phyloP scores from a whole-genome alignment of 2,113 vertebrate species.

The Centropus unirufus region DNA sequence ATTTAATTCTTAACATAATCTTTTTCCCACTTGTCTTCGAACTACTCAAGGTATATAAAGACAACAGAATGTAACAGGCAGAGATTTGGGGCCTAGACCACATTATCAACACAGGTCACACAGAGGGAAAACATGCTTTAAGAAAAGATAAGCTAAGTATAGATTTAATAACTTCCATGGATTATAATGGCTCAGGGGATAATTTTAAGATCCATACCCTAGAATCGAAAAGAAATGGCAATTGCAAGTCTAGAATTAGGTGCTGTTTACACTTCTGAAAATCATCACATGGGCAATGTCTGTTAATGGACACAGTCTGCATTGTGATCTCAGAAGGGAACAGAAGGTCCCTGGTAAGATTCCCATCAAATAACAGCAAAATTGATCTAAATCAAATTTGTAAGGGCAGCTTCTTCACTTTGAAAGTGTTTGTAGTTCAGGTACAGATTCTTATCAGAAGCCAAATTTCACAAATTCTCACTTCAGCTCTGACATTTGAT shows the following conservation, averaged over 20 bases:
- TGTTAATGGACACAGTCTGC: background rate
- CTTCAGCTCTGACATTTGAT: background rate
- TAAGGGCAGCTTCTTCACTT: background rate
- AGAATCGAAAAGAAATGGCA: background rate
- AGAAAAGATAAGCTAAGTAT: background rate
- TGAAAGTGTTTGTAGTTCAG: background rate
- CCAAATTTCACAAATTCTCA: background rate
- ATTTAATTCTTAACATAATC: conserved; percentile 16
- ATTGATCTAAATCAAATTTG: background rate
- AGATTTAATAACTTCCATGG: background rate
- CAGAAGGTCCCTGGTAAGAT: background rate
- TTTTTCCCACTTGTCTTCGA: background rate
- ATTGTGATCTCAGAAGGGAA: background rate
- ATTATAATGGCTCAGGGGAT: background rate
- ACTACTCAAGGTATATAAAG: conserved; percentile 1
- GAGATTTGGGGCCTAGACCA: background rate
- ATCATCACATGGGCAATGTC: background rate
- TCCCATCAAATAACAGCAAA: background rate
- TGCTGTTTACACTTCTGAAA: background rate
- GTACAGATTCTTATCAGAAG: background rate
- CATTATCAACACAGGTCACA: background rate
- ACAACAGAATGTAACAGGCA: background rate
- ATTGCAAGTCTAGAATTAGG: background rate
- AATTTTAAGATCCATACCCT: background rate
- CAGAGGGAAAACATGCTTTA: background rate